Evolutionary conservation across 2,888 invertebrate genomes (phyloP), one percentile per base, ranked within the genome.

Genomic region (Chydorus sphaericus): DNA sequence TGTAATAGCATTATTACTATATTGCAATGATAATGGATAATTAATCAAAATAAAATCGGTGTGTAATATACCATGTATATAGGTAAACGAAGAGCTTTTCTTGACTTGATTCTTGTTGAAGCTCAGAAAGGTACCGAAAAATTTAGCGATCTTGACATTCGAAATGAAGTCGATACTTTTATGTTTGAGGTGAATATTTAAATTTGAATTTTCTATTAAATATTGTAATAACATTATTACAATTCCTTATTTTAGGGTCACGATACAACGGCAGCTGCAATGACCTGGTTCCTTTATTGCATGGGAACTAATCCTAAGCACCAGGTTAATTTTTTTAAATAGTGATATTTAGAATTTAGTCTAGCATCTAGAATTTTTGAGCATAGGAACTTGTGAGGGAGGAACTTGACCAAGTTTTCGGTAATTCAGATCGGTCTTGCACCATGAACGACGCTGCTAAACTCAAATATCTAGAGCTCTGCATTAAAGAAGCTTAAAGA

Each of bases 401-500:
- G 60, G 86, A 87, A 68, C 64, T 87, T 33, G 77, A 85, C 62
- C 75, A 76, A 56, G 84, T 87, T 62, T 87, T 87, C 65, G 82
- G 83, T 36, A 81, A 81, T 62, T 81, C 83, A 0, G 79, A 85
- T 64, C 77, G 86, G 18, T 80, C 82, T 3, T 81, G 81, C 48
- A 85, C 85, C 14, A 85, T 83, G 72, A 81, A 83, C 64, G 87
- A 88, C 62, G 85, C 86, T 1, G 67, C 85, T n/a, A 83, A 85
- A 69, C 85, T 87, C 85, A 87, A 87, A 69, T 86, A 85, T 65
- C 70, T 87, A 62, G 87, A 87, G 69, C 75, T 85, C 59, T 85
- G 85, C 59, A 75, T 87, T 50, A 79, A 87, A 80, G 86, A 87
- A 69, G 82, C 85, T 4, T 70, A 86, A 23, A 77, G 86, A 63